Base-by-base conservation (phyloP, 2,797 vertebrate genomes). In the Mallotus villosus region DNA sequence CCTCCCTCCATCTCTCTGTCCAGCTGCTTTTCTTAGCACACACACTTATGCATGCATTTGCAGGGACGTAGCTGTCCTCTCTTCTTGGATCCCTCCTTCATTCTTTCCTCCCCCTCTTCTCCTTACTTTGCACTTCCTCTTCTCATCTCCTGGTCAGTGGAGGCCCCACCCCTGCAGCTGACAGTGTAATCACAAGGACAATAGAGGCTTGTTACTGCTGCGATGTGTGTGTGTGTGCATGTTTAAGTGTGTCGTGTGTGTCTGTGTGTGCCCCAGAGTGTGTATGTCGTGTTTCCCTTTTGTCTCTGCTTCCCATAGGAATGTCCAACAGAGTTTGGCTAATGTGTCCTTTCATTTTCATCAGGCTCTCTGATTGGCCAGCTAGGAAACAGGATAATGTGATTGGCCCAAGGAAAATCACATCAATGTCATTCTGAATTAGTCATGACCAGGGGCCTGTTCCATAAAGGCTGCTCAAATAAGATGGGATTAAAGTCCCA, bases 341-440 rank as follows among this genome's bases (percentile, higher is more conserved):
- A 75, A 73, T n/a, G 5, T 58, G 32, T 46, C 72, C 67, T 68
- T 76, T 80, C 70, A 59, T 73, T 73, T 71, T 55, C 41, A 32
- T 64, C 46, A 71, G 70, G n/a, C 37, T 41, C 6, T 41, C 19
- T 41, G 63, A 46, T 65, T 22, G 63, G 63, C 34, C 32, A 19
- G 32, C 16, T 51, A 5, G 49, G 49, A 19, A 14, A 51, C 5
- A 5, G 12, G 49, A 19, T 19, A 4, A 19, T 51, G 14, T 16
- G 49, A 51, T 19, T 51, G 49, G 49, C 49, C 17, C 4, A 51
- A 19, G 49, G 49, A 51, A 51, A 51, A 16, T 37, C 34, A 51
- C 12, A 19, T 51, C 49, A 14, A 19, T 17, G 17, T 14, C 1
- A 16, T 51, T 19, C 49, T 51, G 16, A 29, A 29, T 29, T 4